These are phyloP conservation scores for Oscheius myriophilus DNA, from an alignment of 2,888 invertebrate genomes.

Conservation along the genomic window DNA sequence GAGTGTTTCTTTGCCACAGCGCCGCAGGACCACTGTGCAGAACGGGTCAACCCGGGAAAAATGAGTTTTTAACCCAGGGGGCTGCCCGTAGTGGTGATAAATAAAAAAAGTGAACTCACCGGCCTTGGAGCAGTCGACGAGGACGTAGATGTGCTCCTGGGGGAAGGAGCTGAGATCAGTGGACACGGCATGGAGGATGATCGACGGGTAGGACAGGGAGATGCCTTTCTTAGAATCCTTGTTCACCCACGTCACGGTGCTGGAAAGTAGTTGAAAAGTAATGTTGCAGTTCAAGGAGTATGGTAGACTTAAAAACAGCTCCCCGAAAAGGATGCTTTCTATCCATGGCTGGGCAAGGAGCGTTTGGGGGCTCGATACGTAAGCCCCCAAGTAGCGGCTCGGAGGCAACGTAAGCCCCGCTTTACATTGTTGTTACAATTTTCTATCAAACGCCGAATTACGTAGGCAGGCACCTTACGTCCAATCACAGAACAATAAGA, in stretches of 20 bases:
- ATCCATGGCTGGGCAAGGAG: no score
- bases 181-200: slow-evolving; percentile 82
- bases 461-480: no score
- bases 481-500: no score
- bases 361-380: neutral
- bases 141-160: slow-evolving; percentile 80
- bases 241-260: slow-evolving; percentile 46
- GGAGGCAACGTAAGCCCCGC: no score
- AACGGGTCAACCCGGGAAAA: neutral
- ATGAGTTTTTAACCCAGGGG: no score
- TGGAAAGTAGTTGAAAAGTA: slow-evolving; percentile 20
- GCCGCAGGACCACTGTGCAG: slow-evolving; percentile 1
- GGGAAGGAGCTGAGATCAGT: slow-evolving; percentile 78
- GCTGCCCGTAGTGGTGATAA: no score
- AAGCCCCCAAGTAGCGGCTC: no score
- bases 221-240: slow-evolving; percentile 75
- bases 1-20: slow-evolving; percentile 5
- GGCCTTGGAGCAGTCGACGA: slow-evolving; percentile 77
- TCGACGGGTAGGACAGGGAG: slow-evolving; percentile 80
- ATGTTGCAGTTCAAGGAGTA: neutral
- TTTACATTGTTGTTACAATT: no score
- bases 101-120: slow-evolving; percentile 46
- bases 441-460: no score
- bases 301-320: neutral
- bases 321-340: neutral